Conservation (phyloP, 53 echinoderm and acorn worm genomes). For the Patiria pectinifera region DNA sequence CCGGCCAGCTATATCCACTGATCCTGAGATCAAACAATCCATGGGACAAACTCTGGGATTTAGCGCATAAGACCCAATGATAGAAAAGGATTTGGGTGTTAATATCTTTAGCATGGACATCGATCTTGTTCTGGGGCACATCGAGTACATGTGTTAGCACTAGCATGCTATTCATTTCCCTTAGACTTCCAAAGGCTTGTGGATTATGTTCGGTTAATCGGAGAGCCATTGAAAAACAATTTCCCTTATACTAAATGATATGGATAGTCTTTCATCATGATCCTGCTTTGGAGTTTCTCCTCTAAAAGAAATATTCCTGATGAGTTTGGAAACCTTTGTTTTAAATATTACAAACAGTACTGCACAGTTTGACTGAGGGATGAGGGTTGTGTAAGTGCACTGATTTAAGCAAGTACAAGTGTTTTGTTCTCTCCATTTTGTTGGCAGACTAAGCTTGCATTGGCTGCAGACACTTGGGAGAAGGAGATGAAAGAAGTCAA, state of each 20-base stretch:
- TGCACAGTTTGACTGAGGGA: too few relatives aligned
- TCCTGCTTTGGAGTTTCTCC: too few relatives aligned
- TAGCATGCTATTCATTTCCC: neutral
- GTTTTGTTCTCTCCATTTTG: neutral
- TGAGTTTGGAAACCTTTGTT: neutral
- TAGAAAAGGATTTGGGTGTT: neutral
- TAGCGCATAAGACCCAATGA: neutral
- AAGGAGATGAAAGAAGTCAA: constrained; percentile 80
- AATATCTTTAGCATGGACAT: neutral
- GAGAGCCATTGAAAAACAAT: too few relatives aligned
- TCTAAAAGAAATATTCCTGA: neutral
- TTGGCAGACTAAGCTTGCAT: constrained; percentile 63
- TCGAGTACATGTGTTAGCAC: neutral
- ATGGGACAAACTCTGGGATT: neutral
- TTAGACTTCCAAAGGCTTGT: too few relatives aligned
- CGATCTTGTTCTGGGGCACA: neutral
- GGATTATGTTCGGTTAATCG: too few relatives aligned
- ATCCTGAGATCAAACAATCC: neutral
- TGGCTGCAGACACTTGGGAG: constrained; percentile 58
- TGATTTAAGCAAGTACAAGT: too few relatives aligned
- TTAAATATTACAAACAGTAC: neutral
- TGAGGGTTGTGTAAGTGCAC: too few relatives aligned
- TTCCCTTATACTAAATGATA: too few relatives aligned
- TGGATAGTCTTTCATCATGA: too few relatives aligned
- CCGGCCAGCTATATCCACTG: neutral